Evolutionary conservation across 2,797 vertebrate genomes (phyloP).

Genomic region (Spinus pinus): DNA sequence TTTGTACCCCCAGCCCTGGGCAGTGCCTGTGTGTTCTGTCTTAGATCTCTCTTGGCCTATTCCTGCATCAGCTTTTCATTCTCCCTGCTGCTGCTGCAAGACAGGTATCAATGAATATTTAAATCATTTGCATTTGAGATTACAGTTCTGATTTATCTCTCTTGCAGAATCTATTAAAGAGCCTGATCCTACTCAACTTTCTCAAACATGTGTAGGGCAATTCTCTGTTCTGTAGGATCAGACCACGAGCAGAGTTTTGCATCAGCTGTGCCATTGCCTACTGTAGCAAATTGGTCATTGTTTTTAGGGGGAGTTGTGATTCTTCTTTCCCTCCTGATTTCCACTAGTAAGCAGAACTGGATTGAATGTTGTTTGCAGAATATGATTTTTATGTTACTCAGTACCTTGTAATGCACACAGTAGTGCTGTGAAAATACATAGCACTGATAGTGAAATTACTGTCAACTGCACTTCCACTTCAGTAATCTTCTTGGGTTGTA

Average conservation of each 20-base stretch:
- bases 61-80: background rate
- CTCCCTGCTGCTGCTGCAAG: background rate
- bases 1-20: background rate
- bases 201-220: background rate
- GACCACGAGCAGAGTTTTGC: background rate
- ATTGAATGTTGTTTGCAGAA: background rate
- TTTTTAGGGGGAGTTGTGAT: background rate
- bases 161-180: background rate
- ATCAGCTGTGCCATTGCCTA: background rate
- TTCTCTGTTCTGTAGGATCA: background rate
- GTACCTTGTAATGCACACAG: background rate
- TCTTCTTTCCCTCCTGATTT: background rate
- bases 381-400: background rate
- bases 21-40: rapidly evolving
- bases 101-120: background rate
- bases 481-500: background rate
- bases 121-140: background rate
- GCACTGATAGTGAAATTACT: background rate
- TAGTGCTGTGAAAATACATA: background rate
- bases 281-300: background rate
- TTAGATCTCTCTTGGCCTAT: background rate
- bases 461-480: background rate
- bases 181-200: background rate
- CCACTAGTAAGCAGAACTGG: background rate
- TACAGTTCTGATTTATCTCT: background rate